Conservation (phyloP, 92 coral and sea anemone genomes). For the Epizoanthus illoricatus region DNA sequence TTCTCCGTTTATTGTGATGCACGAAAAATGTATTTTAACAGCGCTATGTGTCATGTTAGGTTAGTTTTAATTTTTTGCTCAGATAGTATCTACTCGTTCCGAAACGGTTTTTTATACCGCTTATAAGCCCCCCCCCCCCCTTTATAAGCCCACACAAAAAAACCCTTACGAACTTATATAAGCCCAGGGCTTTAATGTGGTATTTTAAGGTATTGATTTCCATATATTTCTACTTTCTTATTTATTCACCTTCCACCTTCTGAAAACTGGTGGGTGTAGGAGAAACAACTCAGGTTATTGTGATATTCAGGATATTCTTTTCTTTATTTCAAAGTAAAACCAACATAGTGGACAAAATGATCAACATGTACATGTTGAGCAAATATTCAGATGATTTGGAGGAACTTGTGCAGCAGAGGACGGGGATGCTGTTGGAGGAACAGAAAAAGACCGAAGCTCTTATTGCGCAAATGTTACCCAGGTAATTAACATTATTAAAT, state of each 20-base stretch:
- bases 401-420: conserved; percentile 90
- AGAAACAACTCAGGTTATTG: no score
- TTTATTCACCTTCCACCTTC: neutral
- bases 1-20: no score
- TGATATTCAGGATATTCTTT: neutral
- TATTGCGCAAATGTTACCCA: conserved; percentile 90
- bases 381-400: conserved; percentile 95
- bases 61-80: no score
- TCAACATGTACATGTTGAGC: conserved; percentile 82
- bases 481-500: conserved; percentile 43
- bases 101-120: no score
- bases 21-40: no score
- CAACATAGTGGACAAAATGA: conserved; percentile 94
- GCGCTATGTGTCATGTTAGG: no score
- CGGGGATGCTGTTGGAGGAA: conserved; percentile 85
- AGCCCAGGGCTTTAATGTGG: no score
- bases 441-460: conserved; percentile 93
- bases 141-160: no score
- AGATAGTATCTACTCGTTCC: no score
- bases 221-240: neutral
- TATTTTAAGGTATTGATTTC: no score
- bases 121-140: no score
- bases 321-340: conserved; percentile 70
- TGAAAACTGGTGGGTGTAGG: neutral
- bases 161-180: no score